Base-by-base conservation (phyloP, 30 jellyfish, hydroid and myxozoan species). In the Pelagia noctiluca region DNA sequence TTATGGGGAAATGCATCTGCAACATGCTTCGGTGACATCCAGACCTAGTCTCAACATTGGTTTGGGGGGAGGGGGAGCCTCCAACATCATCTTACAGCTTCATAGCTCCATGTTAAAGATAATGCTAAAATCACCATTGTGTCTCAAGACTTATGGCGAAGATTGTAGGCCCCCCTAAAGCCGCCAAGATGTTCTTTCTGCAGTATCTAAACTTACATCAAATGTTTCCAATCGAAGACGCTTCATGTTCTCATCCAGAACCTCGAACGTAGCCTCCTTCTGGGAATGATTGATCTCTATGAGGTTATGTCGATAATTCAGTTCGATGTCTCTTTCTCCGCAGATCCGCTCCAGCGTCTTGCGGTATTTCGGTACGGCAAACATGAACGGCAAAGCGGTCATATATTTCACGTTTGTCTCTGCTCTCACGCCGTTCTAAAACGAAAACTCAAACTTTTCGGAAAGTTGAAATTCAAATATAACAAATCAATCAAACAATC, bases 311-410 rank as follows among this genome's bases (percentile, higher is more conserved):
- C 79, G 32, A 61, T 52, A 66, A 61, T 92, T 75, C 32, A 92
- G 70, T 16, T 86, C 74, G 8, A 92, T 80, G 78, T 76, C 93
- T 46, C 98, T 61, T 8, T 79, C 88, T n/a, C 74, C 84, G 71
- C 98, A 92, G 7, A 92, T 54, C 67, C 76, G 63, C 36, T 87
- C 91, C 54, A 92, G 91, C 21, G 76, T 76, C 23, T 70, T 47
- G 18, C 97, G 83, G 62, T 92, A 92, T 69, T 92, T 92, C 23
- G 83, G 91, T 4, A 87, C 93, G 26, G 96, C 97, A 60, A 92
- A 92, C 78, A 92, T 67, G 68, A 87, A 88, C 25, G 87, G 84
- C 75, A 86, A 57, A 0, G 98, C 93, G 49, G 98, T 77, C 84
- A 87, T 71, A 79, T 65, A 92, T 0, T 35, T 62, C 12, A 92